Evolutionary conservation across 2,797 vertebrate species (phyloP).

Genomic region (Enteromius unitaeniatus): DNA sequence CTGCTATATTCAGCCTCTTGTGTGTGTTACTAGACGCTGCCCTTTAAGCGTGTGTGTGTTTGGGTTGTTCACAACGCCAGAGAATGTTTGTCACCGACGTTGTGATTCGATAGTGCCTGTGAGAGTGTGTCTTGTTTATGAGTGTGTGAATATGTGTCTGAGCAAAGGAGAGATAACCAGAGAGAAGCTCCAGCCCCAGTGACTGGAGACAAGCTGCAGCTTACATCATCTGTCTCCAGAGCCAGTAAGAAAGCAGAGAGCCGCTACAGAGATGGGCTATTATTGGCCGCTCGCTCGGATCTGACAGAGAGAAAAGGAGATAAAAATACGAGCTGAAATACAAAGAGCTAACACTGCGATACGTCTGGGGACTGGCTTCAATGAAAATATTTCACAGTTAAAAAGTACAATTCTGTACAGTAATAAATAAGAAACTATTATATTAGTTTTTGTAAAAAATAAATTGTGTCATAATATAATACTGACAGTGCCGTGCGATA

Average conservation of each 20-base stretch:
- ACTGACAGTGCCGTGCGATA: neutral
- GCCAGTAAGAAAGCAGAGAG: conserved; percentile 46
- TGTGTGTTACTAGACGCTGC: conserved; percentile 2
- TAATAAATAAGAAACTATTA: neutral
- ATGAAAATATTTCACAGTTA: neutral
- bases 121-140: conserved; percentile 6
- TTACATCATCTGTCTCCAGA: conserved; percentile 57
- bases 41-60: conserved; percentile 12
- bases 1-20: conserved; percentile 28
- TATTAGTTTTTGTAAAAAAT: neutral
- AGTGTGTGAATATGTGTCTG: conserved; percentile 24
- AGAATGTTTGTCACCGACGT: neutral
- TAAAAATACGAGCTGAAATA: neutral
- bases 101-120: conserved; percentile 5
- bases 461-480: neutral
- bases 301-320: neutral
- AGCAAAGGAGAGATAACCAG: conserved; percentile 34
- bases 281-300: conserved; percentile 23
- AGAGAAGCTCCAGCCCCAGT: conserved; percentile 48
- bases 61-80: conserved; percentile 10
- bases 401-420: neutral
- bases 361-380: neutral
- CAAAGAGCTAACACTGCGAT: neutral
- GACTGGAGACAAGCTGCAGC: conserved; percentile 45
- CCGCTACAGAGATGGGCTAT: conserved; percentile 24